Evolutionary conservation across 2,888 invertebrate genomes (phyloP).

Genomic region (Cantharis rustica): DNA sequence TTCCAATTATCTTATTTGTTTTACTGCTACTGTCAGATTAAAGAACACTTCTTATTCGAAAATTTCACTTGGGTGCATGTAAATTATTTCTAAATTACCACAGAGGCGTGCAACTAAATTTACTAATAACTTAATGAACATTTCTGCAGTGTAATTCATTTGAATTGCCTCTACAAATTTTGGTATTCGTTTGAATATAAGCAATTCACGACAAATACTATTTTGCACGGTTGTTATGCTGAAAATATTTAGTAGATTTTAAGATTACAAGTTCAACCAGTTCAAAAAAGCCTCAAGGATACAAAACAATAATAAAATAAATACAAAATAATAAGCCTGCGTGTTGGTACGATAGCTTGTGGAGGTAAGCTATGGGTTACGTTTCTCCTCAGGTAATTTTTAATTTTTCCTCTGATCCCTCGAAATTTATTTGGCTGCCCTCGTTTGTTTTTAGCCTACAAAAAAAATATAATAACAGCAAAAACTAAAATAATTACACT

Average conservation of each 20-base stretch:
- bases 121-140: conserved; percentile 5
- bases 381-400: neutral
- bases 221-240: conserved; percentile 1
- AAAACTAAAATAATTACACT: neutral
- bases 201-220: neutral
- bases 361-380: conserved; percentile 1
- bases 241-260: conserved; percentile 2
- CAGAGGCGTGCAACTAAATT: conserved; percentile 10
- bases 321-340: conserved; percentile 5
- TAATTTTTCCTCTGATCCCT: neutral
- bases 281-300: conserved; percentile 9
- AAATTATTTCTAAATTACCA: conserved; percentile 42
- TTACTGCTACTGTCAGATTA: conserved; percentile 54
- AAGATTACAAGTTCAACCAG: conserved; percentile 8
- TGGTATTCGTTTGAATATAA: neutral
- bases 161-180: neutral
- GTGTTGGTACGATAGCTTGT: neutral
- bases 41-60: conserved; percentile 52
- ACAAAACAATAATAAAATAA: conserved; percentile 10
- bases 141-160: neutral
- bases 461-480: neutral
- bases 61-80: conserved; percentile 46
- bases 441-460: neutral
- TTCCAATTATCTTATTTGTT: conserved; percentile 56
- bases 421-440: neutral